phyloP scores from a whole-genome alignment of 2,888 invertebrate species.

The Halictus quadricinctus region DNA sequence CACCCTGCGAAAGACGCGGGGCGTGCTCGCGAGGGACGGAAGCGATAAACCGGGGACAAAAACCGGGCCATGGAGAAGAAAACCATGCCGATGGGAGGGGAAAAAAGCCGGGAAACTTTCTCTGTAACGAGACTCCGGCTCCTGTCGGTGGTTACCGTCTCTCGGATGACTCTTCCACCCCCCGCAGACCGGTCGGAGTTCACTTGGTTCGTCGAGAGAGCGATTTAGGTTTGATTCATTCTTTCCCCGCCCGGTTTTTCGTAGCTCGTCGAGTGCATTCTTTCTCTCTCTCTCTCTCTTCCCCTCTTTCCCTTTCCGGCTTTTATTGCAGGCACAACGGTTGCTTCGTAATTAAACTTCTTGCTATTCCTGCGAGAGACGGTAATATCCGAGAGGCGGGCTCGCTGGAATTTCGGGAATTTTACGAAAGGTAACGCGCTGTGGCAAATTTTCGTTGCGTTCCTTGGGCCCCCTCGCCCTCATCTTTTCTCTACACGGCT shows the following conservation, averaged over 20 bases:
- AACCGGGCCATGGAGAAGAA: conserved; percentile 16
- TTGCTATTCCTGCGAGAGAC: conserved; percentile 13
- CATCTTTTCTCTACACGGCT: neutral
- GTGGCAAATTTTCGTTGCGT: neutral
- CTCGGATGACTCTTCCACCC: conserved; percentile 21
- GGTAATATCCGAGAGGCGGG: neutral
- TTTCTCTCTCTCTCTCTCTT: neutral
- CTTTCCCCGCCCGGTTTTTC: conserved; percentile 5
- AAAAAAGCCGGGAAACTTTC: conserved; percentile 36
- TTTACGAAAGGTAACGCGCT: neutral
- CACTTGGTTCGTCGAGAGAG: conserved; percentile 20
- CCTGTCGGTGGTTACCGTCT: conserved; percentile 18
- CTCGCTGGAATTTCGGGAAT: neutral
- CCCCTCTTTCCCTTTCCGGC: neutral
- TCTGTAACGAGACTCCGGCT: conserved; percentile 40
- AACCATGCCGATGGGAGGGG: neutral
- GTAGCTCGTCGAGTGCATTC: neutral
- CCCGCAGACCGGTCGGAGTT: conserved; percentile 2
- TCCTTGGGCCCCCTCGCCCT: neutral
- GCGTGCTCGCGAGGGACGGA: conserved; percentile 52
- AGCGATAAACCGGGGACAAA: conserved; percentile 64
- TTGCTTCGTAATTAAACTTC: conserved; percentile 22
- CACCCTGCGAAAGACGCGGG: conserved; percentile 11
- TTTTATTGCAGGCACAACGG: conserved; percentile 9
- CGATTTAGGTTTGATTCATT: conserved; percentile 36